Conservation (phyloP, 2,113 vertebrate genomes). For the Anseranas semipalmata region DNA sequence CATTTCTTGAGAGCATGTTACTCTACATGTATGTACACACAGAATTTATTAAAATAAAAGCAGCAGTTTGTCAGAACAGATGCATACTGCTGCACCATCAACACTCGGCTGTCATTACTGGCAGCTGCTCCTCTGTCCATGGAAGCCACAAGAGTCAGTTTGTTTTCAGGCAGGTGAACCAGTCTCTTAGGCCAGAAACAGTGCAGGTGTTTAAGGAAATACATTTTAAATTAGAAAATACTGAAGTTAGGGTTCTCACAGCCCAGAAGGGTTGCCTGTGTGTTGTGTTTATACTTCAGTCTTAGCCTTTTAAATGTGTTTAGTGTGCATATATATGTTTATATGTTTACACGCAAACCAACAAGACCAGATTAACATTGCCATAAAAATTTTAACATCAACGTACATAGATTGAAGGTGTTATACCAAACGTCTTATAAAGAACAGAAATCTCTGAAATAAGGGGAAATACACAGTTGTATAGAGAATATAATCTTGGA, state of each 20-base stretch:
- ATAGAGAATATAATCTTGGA: not conserved
- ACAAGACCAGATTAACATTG: not conserved
- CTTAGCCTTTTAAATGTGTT: not conserved
- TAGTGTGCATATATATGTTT: not conserved
- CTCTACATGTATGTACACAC: not conserved
- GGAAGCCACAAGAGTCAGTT: not conserved
- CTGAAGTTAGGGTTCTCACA: not conserved
- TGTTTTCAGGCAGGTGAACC: not conserved
- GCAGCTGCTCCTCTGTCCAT: not conserved
- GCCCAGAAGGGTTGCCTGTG: not conserved
- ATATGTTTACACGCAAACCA: not conserved
- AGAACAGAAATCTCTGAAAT: not conserved
- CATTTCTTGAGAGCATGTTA: not conserved
- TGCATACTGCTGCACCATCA: not conserved
- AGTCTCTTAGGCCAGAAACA: not conserved
- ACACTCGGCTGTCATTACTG: not conserved
- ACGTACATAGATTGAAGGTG: not conserved
- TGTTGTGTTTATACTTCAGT: not conserved
- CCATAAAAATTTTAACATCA: not conserved
- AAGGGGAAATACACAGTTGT: not conserved
- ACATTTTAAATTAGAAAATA: not conserved
- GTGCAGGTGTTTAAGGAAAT: not conserved
- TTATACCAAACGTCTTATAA: not conserved
- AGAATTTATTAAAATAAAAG: not conserved
- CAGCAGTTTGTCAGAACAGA: not conserved